These are phyloP conservation scores for Falco novaeseelandiae DNA, from an alignment of 2,797 vertebrate genomes.

Conservation along the genomic window DNA sequence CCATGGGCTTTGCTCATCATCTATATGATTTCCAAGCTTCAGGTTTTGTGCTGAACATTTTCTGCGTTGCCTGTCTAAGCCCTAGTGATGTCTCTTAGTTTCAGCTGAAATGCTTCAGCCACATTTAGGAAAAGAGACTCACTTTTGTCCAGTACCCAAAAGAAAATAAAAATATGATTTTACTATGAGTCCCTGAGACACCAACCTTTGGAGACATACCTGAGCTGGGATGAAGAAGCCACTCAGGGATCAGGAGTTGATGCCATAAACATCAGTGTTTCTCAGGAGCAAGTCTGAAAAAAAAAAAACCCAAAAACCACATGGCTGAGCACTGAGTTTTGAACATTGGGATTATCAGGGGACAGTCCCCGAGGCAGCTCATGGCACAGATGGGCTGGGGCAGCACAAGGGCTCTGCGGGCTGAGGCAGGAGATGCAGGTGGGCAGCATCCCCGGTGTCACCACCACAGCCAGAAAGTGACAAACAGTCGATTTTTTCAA, in stretches of 20 bases:
- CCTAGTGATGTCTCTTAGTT: background rate
- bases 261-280: background rate
- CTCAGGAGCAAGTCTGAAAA: background rate
- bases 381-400: background rate
- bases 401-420: background rate
- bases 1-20: background rate
- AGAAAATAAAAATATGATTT: background rate
- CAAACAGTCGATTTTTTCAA: background rate
- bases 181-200: background rate
- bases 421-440: background rate
- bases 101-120: background rate
- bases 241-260: background rate
- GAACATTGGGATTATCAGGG: background rate
- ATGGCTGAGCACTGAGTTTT: background rate
- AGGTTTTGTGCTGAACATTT: background rate
- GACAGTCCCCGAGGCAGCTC: background rate
- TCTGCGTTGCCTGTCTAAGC: background rate
- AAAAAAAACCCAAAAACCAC: accelerated
- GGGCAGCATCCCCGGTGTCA: background rate
- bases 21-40: background rate
- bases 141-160: background rate
- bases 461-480: background rate
- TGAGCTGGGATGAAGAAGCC: background rate
- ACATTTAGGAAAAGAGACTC: background rate
- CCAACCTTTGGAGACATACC: background rate